Base-by-base conservation (phyloP, 2,888 invertebrate species). In the Adela reaumurella region DNA sequence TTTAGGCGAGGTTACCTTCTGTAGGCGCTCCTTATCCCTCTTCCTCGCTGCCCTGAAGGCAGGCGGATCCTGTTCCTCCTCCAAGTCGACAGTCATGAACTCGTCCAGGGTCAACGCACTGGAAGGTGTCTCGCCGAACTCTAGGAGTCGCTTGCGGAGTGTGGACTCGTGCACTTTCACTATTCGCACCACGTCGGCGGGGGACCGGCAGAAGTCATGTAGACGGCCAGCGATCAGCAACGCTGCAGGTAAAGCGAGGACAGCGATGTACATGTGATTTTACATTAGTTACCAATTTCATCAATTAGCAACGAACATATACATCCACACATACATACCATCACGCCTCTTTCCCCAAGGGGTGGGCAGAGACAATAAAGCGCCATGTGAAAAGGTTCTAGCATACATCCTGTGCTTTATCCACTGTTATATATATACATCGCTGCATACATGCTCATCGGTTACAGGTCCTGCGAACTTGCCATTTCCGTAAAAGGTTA, bases 101-200 rank as follows among this genome's bases (percentile, higher is more conserved):
- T 99, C 97, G 58, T 98, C 97, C 19, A 97, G 78, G 0, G 98
- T 97, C 48, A 99, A 76, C 8, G 90, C 88, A 62, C 97, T 94
- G 11, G 97, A 95, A 0, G 98, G 96, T 0, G 99, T 99, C 58
- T 95, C 94, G 0, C 95, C 94, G 68, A 99, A 99, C 74, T 99
- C 99, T 20, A 90, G 83, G 41, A 99, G 79, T 51, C 92, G 84
- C 79, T 96, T 97, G 49, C 94, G 83, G 41, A 97, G 76, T 1
- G 97, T 97, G 0, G 92, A 89, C 69, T 97, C 94, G 63, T 97
- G 95, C 16, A 97, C 94, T 74, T 95, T 95, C 0, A 97, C 97
- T 59, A 97, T 93, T 63, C 92, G 90, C 16, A 97, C 90, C 46
- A 98, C 88, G 64, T 98, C 95, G 43, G 84, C 76, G 6, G 94